Evolutionary conservation across 2,888 invertebrate species (phyloP), one percentile per base, ranked within the genome.

Genomic region (Aspidiotus rigidus): DNA sequence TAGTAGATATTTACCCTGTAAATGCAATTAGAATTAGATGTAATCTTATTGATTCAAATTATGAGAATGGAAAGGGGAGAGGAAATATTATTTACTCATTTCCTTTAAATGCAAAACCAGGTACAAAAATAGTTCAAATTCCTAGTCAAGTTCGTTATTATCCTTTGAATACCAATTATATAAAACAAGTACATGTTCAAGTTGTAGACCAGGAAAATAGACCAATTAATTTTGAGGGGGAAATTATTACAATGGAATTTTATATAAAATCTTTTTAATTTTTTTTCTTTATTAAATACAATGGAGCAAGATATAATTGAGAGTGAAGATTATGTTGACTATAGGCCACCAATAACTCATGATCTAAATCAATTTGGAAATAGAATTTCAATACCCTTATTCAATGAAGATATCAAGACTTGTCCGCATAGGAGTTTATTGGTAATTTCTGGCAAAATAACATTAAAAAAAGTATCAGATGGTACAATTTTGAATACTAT

Each of bases 191-290:
- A 57, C 15, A 57, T 57, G 57, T 57, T 57, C 57, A 57, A 57
- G 15, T 57, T 57, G 57, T 57, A 8, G 57, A 57, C 15, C 57
- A 57, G 15, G 57, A 57, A 11, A 15, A 57, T 49, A 10, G 15
- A 57, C 9, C 16, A 11, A 57, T 57, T n/a, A 57, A 57, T 57
- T 57, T 57, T n/a, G 10, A 57, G 15, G 15, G 15, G 9, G 57
- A 57, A 57, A 57, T 15, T 15, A 57, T 57, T 16, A 11, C 57
- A 10, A n/a, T 57, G 15, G 10, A 57, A 57, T 15, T 57, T 57
- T 57, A 57, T 57, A 57, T 57, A 8, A 57, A 57, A 57, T 57
- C 57, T 57, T 57, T n/a, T 8, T 57, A 57, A n/a, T 57, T n/a
- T 57, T 57, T 57, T 57, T 11, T 57, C 15, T 57, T 9, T 57